Conservation (phyloP, 2,888 invertebrate species). For the Cephus spinipes region DNA sequence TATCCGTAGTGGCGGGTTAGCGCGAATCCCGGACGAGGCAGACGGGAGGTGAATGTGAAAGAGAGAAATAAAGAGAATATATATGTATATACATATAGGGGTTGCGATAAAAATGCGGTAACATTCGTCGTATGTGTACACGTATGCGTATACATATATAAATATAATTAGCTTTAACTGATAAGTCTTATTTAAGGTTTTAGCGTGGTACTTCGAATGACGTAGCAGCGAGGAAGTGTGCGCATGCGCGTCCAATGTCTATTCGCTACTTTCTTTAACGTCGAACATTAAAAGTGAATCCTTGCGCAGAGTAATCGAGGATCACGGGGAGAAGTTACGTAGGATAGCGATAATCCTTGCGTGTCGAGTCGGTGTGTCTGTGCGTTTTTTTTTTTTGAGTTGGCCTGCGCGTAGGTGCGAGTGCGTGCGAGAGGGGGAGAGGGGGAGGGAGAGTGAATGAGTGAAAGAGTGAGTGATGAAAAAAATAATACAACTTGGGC, state of each 20-base stretch:
- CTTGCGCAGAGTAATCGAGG: background rate
- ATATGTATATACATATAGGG: constrained; percentile 4
- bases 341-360: background rate
- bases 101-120: background rate
- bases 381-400: background rate
- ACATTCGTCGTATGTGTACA: constrained; percentile 6
- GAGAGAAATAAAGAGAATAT: background rate
- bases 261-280: background rate
- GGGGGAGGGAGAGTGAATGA: no score
- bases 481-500: background rate
- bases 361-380: background rate
- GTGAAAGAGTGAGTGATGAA: no score
- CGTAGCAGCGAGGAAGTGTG: background rate
- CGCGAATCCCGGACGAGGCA: background rate
- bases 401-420: background rate
- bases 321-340: background rate
- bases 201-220: background rate
- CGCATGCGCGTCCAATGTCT: background rate
- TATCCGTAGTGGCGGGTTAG: background rate
- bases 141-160: constrained; percentile 16
- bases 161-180: constrained; percentile 3
- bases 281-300: background rate
- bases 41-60: background rate
- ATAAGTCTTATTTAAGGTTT: background rate
- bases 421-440: background rate